Percentiles rank a stretch among this genome's conserved stretches.
Evolutionary conservation across 2,797 vertebrate species (phyloP).

Genomic region (Neomorphus geoffroyi): DNA sequence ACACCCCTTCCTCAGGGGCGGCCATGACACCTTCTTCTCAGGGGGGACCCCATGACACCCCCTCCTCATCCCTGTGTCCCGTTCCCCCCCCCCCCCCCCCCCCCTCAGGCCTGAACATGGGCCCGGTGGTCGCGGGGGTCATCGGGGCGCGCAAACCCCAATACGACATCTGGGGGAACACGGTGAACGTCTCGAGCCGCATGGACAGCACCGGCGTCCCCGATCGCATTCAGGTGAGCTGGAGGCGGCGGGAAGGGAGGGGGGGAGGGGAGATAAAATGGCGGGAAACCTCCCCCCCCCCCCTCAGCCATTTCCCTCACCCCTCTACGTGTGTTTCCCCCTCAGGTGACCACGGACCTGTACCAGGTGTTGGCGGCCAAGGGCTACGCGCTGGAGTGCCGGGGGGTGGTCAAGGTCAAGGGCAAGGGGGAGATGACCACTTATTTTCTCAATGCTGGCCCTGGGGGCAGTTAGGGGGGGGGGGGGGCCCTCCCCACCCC

Average conservation of each 20-base stretch:
- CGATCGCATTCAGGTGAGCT: constrained; percentile 78
- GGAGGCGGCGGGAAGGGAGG: not conserved
- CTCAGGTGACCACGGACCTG: constrained; percentile 92
- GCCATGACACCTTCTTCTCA: too few species aligned
- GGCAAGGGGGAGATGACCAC: constrained; percentile 98
- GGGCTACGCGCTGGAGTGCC: constrained; percentile 91
- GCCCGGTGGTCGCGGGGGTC: constrained; percentile 92
- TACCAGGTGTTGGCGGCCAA: constrained; percentile 90
- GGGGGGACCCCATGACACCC: too few species aligned
- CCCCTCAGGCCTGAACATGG: constrained; percentile 88
- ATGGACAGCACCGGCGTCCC: constrained; percentile 83
- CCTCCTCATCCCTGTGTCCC: too few species aligned
- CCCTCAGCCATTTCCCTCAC: not conserved
- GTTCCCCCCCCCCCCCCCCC: too few species aligned
- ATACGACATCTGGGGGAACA: constrained; percentile 96
- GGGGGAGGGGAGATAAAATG: too few species aligned
- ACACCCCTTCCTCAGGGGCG: too few species aligned
- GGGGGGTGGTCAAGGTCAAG: constrained; percentile 94
- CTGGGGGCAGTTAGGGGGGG: constrained; percentile 86
- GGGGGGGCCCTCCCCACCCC: constrained; percentile 41
- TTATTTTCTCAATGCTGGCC: constrained; percentile 93
- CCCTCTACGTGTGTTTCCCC: not conserved
- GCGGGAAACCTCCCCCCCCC: too few species aligned
- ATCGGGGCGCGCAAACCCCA: constrained; percentile 93
- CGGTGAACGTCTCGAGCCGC: constrained; percentile 85